Percentiles rank a stretch among this genome's conserved stretches.
phyloP scores from a whole-genome alignment of 2,888 invertebrate genomes.

The Epicampocera succincta region DNA sequence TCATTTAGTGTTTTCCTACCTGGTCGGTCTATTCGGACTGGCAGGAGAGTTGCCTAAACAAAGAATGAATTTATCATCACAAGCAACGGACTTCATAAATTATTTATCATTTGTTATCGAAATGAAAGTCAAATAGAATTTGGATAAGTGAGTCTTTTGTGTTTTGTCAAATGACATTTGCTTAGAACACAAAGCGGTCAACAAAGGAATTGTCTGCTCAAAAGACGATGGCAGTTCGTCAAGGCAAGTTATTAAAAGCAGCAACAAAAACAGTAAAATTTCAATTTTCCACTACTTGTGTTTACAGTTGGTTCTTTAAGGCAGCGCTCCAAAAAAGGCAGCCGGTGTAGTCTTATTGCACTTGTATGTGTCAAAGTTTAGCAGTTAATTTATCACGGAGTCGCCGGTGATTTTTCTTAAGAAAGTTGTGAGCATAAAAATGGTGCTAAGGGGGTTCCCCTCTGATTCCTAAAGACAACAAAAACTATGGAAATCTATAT shows the following conservation, averaged over 20 bases:
- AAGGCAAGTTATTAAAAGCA: background rate
- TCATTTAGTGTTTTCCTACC: conserved; percentile 8
- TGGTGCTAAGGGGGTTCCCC: no score
- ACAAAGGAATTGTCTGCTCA: background rate
- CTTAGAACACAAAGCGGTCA: background rate
- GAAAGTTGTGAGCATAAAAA: no score
- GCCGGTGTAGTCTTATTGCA: no score
- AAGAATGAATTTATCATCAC: conserved; percentile 13
- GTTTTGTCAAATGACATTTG: background rate
- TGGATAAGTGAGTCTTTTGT: background rate
- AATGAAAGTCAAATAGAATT: conserved; percentile 13
- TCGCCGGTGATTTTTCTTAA: no score
- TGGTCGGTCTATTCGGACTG: background rate
- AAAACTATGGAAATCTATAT: no score
- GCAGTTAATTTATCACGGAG: no score
- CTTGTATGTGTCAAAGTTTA: no score
- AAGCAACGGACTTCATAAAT: background rate
- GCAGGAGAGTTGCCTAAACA: background rate
- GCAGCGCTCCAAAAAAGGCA: no score
- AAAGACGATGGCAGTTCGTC: background rate
- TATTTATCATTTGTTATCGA: conserved; percentile 10
- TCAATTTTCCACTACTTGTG: no score
- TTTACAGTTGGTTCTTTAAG: no score
- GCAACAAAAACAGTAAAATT: no score
- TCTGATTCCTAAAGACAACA: no score